These are phyloP conservation scores for Chiridota heheva DNA, from an alignment of 35 echinoderm and acorn worm genomes.

Conservation along the genomic window DNA sequence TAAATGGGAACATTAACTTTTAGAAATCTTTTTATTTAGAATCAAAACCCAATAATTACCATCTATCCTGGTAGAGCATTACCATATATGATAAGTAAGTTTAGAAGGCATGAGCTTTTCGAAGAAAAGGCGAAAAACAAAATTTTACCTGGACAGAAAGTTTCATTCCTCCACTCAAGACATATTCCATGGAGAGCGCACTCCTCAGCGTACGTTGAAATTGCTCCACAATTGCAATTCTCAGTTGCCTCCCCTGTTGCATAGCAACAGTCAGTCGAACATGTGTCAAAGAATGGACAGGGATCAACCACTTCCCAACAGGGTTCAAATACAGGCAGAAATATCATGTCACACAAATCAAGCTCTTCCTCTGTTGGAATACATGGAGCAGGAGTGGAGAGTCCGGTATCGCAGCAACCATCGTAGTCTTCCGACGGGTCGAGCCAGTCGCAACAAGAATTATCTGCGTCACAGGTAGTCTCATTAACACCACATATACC, in stretches of 20 bases:
- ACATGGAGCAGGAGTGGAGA: background rate
- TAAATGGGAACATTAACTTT: too few relatives aligned
- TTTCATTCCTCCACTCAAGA: conserved; percentile 56
- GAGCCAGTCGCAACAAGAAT: conserved; percentile 8
- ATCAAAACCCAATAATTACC: too few relatives aligned
- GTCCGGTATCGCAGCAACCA: too few relatives aligned
- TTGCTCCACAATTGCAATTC: conserved; percentile 8
- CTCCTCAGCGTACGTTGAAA: conserved; percentile 21
- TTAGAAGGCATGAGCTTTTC: too few relatives aligned
- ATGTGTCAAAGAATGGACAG: conserved; percentile 26
- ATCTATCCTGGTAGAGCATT: too few relatives aligned
- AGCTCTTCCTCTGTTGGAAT: conserved; percentile 21
- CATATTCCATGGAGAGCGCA: conserved; percentile 41
- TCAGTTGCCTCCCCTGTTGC: conserved; percentile 9
- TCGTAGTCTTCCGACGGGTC: background rate
- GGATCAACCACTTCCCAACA: conserved; percentile 44
- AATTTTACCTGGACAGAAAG: too few relatives aligned
- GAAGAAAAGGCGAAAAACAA: too few relatives aligned
- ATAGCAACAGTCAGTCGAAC: conserved; percentile 11
- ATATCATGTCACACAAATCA: conserved; percentile 31
- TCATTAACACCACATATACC: conserved; percentile 29
- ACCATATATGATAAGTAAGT: too few relatives aligned
- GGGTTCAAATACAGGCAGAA: conserved; percentile 38
- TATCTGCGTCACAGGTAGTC: conserved; percentile 25
- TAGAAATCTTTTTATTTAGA: too few relatives aligned